Conservation (phyloP, 2,113 vertebrate species). For the Vulpes lagopus region DNA sequence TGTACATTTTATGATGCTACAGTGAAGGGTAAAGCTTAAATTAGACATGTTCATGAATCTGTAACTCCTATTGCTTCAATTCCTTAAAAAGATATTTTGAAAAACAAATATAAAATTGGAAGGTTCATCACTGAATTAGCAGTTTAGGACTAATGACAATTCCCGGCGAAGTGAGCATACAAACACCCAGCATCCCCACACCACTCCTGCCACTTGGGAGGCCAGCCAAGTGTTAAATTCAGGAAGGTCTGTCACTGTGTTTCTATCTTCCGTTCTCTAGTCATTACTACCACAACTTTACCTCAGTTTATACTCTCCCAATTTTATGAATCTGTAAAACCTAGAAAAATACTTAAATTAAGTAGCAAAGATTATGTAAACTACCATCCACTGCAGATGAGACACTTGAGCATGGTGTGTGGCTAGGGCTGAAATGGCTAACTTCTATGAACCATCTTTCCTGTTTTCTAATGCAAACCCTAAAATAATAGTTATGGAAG, state of each 20-base stretch:
- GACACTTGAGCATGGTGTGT: background rate
- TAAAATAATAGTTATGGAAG: conserved; percentile 47
- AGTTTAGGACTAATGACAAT: background rate
- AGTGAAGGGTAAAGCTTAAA: conserved; percentile 31
- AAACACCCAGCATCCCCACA: fast-evolving
- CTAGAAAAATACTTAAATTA: conserved; percentile 22
- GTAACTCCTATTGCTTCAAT: background rate
- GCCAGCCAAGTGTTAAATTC: background rate
- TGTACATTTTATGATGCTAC: conserved; percentile 4
- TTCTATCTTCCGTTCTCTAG: background rate
- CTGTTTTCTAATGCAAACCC: conserved; percentile 35
- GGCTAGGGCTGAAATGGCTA: conserved; percentile 11
- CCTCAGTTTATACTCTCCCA: background rate
- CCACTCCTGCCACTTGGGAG: background rate
- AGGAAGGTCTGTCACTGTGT: background rate
- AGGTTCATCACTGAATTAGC: background rate
- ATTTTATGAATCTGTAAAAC: conserved; percentile 38
- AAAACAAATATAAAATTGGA: conserved; percentile 35
- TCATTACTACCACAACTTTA: background rate
- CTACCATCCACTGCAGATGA: background rate
- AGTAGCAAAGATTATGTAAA: background rate
- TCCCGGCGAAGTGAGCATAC: background rate
- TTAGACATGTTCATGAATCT: background rate
- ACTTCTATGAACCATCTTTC: conserved; percentile 14
- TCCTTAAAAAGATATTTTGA: background rate